Conservation (phyloP, 2,888 invertebrate species). For the Archips xylosteana region DNA sequence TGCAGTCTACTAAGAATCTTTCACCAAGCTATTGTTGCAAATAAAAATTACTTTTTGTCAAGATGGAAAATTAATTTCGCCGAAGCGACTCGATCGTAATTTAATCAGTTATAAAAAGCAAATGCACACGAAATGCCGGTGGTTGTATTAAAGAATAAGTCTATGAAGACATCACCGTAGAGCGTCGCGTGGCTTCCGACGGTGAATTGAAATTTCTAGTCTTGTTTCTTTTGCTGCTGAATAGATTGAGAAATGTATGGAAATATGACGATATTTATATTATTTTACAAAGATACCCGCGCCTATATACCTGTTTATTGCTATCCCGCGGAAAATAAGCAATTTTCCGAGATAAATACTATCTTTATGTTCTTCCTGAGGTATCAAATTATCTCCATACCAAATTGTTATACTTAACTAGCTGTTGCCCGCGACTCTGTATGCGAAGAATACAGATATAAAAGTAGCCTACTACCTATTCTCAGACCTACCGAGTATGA, state of each 20-base stretch:
- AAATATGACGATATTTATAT: background rate
- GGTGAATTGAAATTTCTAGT: slow-evolving; percentile 18
- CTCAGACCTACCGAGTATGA: no score
- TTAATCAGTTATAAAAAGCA: slow-evolving; percentile 13
- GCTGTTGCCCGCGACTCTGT: no score
- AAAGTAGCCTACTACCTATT: no score
- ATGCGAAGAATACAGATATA: no score
- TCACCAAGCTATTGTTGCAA: background rate
- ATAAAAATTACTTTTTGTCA: background rate
- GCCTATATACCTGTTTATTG: no score
- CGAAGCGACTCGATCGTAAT: slow-evolving; percentile 9
- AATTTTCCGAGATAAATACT: no score
- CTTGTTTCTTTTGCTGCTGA: slow-evolving; percentile 7
- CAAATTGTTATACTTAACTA: no score
- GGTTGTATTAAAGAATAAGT: slow-evolving; percentile 8
- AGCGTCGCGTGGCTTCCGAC: slow-evolving; percentile 15
- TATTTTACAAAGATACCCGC: background rate
- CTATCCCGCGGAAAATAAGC: no score
- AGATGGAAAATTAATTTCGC: slow-evolving; percentile 5
- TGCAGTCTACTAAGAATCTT: background rate
- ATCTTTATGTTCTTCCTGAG: no score
- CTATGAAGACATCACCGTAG: slow-evolving; percentile 2
- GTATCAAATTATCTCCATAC: no score
- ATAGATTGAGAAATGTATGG: slow-evolving; percentile 1
- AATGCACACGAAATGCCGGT: slow-evolving; percentile 19